Evolutionary conservation across 1,140 invertebrate species (phyloP).

Genomic region (Polyergus mexicanus): DNA sequence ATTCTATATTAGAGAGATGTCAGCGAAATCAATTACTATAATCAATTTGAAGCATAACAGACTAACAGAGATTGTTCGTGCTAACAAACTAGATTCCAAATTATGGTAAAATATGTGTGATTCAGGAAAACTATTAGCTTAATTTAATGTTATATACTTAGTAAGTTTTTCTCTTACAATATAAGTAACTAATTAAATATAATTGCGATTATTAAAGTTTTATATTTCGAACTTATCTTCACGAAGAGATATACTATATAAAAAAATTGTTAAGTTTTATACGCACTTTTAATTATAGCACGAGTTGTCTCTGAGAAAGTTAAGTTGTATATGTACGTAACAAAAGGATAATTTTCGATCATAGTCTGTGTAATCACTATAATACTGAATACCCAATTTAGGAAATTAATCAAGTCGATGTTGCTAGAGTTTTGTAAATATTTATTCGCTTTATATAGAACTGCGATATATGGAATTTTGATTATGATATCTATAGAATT

Average conservation of each 20-base stretch:
- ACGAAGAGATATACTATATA: constrained; percentile 10
- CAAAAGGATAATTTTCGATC: constrained; percentile 45
- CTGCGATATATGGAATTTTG: constrained; percentile 66
- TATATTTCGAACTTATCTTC: constrained; percentile 38
- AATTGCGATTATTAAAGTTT: constrained; percentile 49
- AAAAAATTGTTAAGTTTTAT: constrained; percentile 63
- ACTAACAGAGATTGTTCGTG: constrained; percentile 67
- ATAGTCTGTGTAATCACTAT: constrained; percentile 48
- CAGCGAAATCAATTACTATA: constrained; percentile 58
- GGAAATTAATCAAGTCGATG: constrained; percentile 67
- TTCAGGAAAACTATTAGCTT: constrained; percentile 32
- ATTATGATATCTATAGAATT: constrained; percentile 60
- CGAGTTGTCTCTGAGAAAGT: constrained; percentile 67
- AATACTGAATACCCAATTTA: constrained; percentile 70
- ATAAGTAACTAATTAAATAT: constrained; percentile 50
- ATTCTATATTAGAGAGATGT: constrained; percentile 51
- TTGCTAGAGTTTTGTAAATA: constrained; percentile 77
- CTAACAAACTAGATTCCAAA: constrained; percentile 62
- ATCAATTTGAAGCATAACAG: constrained; percentile 56
- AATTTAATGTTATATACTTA: constrained; percentile 46
- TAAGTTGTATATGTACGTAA: constrained; percentile 61
- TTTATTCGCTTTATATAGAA: constrained; percentile 70
- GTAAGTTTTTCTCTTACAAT: constrained; percentile 42
- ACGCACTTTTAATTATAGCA: constrained; percentile 64
- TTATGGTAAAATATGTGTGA: constrained; percentile 29